phyloP scores from a whole-genome alignment of 92 coral and sea anemone species.

The Isaurus tuberculatus region DNA sequence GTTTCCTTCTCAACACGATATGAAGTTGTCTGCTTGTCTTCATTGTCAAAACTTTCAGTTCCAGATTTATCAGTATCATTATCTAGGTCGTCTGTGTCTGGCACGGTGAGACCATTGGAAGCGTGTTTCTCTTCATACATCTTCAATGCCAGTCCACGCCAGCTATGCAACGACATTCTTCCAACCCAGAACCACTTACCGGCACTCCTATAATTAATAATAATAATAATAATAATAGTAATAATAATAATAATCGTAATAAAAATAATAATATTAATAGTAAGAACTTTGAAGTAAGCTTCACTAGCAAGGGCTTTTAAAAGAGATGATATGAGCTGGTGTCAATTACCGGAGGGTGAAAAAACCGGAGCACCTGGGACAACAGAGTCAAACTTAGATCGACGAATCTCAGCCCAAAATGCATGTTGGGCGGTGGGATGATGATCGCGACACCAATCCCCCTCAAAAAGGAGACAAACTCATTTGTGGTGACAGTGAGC shows the following conservation, averaged over 20 bases:
- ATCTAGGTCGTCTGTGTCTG: conserved; percentile 41
- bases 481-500: too few relatives aligned
- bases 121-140: conserved; percentile 36
- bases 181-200: conserved; percentile 85
- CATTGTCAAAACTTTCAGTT: conserved; percentile 27
- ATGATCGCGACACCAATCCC: too few relatives aligned
- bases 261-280: neutral
- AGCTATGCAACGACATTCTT: conserved; percentile 74
- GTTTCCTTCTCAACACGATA: conserved; percentile 22
- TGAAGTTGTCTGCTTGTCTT: conserved; percentile 1
- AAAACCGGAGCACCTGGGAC: too few relatives aligned
- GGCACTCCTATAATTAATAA: conserved; percentile 27
- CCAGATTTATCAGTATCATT: conserved; percentile 42
- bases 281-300: too few relatives aligned
- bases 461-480: too few relatives aligned
- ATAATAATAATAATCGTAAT: too few relatives aligned
- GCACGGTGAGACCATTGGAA: conserved; percentile 47
- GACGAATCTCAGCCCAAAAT: too few relatives aligned
- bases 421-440: too few relatives aligned
- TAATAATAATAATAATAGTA: neutral
- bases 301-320: too few relatives aligned
- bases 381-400: too few relatives aligned
- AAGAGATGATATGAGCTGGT: too few relatives aligned
- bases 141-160: conserved; percentile 81
- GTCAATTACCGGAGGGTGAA: too few relatives aligned